Percentiles rank a stretch among this genome's conserved stretches.
Evolutionary conservation across 2,888 invertebrate genomes (phyloP).

Genomic region (Choreutis nemorana): DNA sequence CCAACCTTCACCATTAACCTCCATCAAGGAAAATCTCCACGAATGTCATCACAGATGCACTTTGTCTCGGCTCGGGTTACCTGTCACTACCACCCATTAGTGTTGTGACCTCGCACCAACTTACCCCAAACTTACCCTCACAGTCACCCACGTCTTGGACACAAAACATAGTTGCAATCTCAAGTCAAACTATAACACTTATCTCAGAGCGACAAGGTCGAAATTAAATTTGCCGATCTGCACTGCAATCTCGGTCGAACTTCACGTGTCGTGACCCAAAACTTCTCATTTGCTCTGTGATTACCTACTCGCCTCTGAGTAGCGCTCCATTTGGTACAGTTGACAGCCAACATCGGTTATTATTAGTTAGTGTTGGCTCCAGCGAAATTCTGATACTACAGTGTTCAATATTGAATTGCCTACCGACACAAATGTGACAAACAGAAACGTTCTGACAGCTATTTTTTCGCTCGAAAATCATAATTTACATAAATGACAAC

Average conservation of each 20-base stretch:
- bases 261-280: conserved; percentile 36
- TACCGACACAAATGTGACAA: no score
- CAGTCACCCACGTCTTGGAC: conserved; percentile 39
- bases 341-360: conserved; percentile 43
- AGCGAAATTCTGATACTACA: conserved; percentile 21
- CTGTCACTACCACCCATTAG: conserved; percentile 60
- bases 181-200: no score
- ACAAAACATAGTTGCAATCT: no score
- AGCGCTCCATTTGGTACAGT: conserved; percentile 23
- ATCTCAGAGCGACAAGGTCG: no score
- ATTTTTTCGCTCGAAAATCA: conserved; percentile 6
- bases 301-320: conserved; percentile 38
- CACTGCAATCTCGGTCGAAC: conserved; percentile 14
- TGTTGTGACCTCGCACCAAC: conserved; percentile 48
- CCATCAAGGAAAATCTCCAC: conserved; percentile 20
- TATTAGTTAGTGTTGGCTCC: conserved; percentile 39
- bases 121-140: conserved; percentile 33
- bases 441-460: conserved; percentile 2
- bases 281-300: conserved; percentile 56
- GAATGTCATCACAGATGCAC: conserved; percentile 43
- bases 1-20: conserved; percentile 23
- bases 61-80: conserved; percentile 58
- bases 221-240: conserved; percentile 9
- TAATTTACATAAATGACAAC: conserved; percentile 13
- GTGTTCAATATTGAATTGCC: conserved; percentile 22